Conservation (phyloP, 1,140 invertebrate genomes). For the Polyergus mexicanus region DNA sequence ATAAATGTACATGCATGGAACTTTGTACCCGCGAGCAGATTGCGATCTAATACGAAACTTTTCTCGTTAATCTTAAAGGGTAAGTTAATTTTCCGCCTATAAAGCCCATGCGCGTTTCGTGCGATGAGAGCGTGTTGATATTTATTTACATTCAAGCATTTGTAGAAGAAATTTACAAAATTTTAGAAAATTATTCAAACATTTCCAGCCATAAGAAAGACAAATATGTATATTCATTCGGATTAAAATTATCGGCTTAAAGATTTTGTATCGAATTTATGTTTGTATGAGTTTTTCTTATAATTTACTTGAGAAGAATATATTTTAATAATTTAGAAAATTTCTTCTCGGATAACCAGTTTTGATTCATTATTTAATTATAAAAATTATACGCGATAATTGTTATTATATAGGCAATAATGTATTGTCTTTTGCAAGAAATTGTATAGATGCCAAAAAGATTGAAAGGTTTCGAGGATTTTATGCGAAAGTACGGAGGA, state of each 20-base stretch:
- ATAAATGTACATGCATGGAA: constrained; percentile 61
- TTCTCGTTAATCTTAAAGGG: constrained; percentile 60
- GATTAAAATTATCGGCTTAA: neutral
- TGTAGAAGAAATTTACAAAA: neutral
- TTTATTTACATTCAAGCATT: constrained; percentile 6
- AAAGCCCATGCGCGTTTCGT: constrained; percentile 24
- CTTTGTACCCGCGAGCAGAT: constrained; percentile 52
- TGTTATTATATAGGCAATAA: neutral
- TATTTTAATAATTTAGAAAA: neutral
- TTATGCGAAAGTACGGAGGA: constrained; percentile 13
- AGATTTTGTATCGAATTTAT: neutral
- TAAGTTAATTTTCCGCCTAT: constrained; percentile 55
- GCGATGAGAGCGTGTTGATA: constrained; percentile 39
- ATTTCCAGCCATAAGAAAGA: neutral
- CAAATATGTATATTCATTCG: neutral
- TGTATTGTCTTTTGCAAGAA: neutral
- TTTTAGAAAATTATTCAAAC: neutral
- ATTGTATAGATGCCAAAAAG: neutral
- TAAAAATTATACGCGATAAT: neutral
- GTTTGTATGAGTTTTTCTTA: neutral
- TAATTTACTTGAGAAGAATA: neutral
- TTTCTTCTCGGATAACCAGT: no score
- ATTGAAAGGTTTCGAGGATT: constrained; percentile 37
- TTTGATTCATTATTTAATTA: neutral
- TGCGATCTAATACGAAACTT: constrained; percentile 56